phyloP scores from a whole-genome alignment of 2,797 vertebrate genomes.

The Sarcoramphus papa region DNA sequence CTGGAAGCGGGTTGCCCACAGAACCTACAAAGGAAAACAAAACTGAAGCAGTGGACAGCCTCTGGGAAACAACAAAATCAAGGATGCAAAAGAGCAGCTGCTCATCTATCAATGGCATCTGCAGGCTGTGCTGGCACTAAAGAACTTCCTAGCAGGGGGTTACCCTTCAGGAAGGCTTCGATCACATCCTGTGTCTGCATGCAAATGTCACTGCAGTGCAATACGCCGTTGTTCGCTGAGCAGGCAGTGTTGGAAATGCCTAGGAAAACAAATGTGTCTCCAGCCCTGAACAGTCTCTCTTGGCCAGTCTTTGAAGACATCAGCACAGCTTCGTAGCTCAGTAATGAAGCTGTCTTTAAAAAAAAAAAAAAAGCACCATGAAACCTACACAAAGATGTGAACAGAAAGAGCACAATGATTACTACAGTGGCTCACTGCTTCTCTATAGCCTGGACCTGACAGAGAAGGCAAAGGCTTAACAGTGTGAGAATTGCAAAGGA shows the following conservation, averaged over 20 bases:
- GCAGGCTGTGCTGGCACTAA: neutral
- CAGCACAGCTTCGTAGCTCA: neutral
- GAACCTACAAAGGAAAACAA: slow-evolving; percentile 74
- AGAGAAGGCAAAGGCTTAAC: slow-evolving; percentile 25
- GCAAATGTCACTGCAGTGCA: neutral
- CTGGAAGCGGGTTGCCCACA: slow-evolving; percentile 87
- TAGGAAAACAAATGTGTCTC: neutral
- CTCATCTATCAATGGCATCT: neutral
- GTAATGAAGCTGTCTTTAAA: neutral
- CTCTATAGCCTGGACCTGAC: neutral
- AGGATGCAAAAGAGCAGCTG: neutral
- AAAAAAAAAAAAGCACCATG: neutral
- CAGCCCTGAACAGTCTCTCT: neutral
- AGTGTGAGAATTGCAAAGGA: slow-evolving; percentile 3
- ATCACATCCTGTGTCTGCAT: neutral
- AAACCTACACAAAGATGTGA: neutral
- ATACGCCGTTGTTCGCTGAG: neutral
- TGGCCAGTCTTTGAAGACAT: neutral
- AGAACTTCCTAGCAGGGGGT: neutral
- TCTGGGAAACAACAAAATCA: neutral
- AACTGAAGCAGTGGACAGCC: neutral
- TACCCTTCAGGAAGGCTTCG: neutral
- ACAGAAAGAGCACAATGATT: neutral
- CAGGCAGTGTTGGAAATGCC: neutral
- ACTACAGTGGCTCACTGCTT: neutral